These are phyloP conservation scores for Tychaedon coryphoeus DNA, from an alignment of 2,113 vertebrate species.

Conservation along the genomic window DNA sequence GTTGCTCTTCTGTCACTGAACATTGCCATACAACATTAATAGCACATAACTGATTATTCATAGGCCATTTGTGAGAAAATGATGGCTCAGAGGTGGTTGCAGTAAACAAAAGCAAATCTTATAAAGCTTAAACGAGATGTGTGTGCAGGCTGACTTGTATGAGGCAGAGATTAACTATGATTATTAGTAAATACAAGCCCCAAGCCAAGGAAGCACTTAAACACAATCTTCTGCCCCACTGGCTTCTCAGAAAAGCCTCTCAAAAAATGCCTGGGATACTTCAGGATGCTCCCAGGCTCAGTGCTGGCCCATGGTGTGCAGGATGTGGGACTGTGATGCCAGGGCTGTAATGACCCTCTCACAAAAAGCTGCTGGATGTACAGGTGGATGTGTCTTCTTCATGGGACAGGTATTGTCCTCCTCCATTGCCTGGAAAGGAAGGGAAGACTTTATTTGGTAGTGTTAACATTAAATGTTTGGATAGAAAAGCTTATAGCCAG, in stretches of 20 bases:
- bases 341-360: background rate
- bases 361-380: background rate
- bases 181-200: background rate
- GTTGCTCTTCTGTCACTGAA: background rate
- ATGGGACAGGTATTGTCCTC: background rate
- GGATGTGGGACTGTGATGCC: background rate
- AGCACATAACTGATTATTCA: background rate
- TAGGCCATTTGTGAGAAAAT: background rate
- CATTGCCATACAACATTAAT: background rate
- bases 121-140: background rate
- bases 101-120: background rate
- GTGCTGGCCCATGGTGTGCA: rapidly evolving
- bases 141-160: background rate
- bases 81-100: background rate
- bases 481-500: background rate
- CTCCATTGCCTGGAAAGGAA: background rate
- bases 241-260: background rate
- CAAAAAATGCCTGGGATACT: background rate
- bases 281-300: background rate
- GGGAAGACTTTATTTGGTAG: background rate
- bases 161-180: background rate
- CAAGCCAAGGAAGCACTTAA: background rate
- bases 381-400: background rate
- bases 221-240: background rate
- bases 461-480: background rate